Evolutionary conservation across 2,797 vertebrate genomes (phyloP), one percentile per base, ranked within the genome.

Genomic region (Leuciscus waleckii): DNA sequence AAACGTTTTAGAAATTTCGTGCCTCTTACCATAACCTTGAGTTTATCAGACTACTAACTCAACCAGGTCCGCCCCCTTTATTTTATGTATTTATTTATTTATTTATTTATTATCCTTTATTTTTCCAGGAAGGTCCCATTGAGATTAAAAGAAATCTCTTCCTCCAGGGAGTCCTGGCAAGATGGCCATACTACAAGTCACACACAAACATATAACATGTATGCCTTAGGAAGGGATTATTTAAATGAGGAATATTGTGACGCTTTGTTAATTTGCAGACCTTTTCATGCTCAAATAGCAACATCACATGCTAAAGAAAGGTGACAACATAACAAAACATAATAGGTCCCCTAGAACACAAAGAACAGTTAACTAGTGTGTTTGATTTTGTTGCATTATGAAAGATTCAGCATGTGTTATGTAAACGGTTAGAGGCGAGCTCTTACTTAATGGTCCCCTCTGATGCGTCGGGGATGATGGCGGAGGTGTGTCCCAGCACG

Each of bases 361-460:
- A 46, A n/a, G 41, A 75, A 21, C 9, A 65, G 58, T 21, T 8
- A n/a, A 35, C 5, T 1, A 23, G n/a, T n/a, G 41, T 9, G n/a
- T 35, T 32, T 26, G 16, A 6, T 61, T 78, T 13, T 17, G 54
- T 7, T 26, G 35, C 21, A 16, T 76, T 13, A 58, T 46, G 16
- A 67, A 68, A 80, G 26, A 49, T 21, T 16, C 32, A 54, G 21
- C 35, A 54, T 70, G 74, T 16, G 61, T 17, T 23, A 13, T 54
- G 10, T 58, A 41, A 35, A 14, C 2, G 2, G 56, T 37, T 14
- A 35, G 37, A 73, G 3, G 80, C 0, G n/a, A 51, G 37, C 79
- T 92, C 97, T 97, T 96, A 99, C 98, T 97, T 99, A 91, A 98
- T 95, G 90, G 97, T 97, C 94, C 96, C 97, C 82, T 99, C 98